Evolutionary conservation across 2,113 vertebrate species (phyloP).

Genomic region (Anarrhichthys ocellatus): DNA sequence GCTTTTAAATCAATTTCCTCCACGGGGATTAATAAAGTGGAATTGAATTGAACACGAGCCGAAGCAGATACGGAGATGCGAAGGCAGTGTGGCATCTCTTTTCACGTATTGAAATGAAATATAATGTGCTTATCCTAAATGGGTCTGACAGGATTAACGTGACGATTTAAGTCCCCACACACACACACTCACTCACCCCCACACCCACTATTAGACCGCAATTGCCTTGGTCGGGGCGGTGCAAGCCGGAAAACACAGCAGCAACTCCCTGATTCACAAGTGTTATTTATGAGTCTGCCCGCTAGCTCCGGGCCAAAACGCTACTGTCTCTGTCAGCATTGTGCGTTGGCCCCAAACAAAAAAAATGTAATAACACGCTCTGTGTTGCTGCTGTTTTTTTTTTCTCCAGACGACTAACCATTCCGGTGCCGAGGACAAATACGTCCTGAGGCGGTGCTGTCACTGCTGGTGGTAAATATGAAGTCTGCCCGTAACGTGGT

Average conservation of each 20-base stretch:
- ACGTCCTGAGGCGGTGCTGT: constrained; percentile 46
- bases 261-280: constrained; percentile 64
- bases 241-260: constrained; percentile 44
- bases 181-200: not conserved
- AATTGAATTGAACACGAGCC: constrained; percentile 63
- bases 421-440: constrained; percentile 54
- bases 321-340: constrained; percentile 57
- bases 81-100: constrained; percentile 70
- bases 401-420: constrained; percentile 51
- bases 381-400: constrained; percentile 53
- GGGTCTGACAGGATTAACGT: constrained; percentile 80
- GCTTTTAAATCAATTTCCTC: constrained; percentile 73
- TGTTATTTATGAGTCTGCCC: constrained; percentile 65
- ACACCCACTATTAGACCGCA: constrained; percentile 31
- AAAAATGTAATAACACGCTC: constrained; percentile 64
- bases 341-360: constrained; percentile 52
- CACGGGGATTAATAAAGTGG: constrained; percentile 68
- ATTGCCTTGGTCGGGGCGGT: constrained; percentile 61
- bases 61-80: constrained; percentile 66
- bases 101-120: constrained; percentile 75
- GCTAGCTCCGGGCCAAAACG: constrained; percentile 38
- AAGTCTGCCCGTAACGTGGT: constrained; percentile 12
- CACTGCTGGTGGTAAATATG: constrained; percentile 49
- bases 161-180: constrained; percentile 53
- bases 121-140: constrained; percentile 79